These are phyloP conservation scores for Buathra laborator DNA, from an alignment of 2,888 invertebrate species.

Conservation along the genomic window DNA sequence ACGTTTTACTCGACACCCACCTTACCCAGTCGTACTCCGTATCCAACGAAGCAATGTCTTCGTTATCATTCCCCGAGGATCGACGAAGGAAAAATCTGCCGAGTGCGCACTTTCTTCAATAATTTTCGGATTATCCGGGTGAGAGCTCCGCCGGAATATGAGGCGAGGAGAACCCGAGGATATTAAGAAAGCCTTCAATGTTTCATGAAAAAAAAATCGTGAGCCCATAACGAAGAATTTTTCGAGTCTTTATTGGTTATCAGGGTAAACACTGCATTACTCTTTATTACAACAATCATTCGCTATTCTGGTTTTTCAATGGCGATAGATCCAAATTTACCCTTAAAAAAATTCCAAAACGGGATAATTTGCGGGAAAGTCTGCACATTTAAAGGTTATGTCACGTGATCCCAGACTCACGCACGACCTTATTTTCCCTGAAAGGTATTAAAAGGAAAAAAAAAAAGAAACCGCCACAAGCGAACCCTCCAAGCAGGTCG, in stretches of 20 bases:
- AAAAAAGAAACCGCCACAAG: slow-evolving; percentile 15
- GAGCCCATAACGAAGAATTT: background rate
- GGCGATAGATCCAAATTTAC: no score
- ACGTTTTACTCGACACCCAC: slow-evolving; percentile 6
- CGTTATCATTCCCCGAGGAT: slow-evolving; percentile 52
- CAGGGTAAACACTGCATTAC: no score
- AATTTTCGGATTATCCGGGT: slow-evolving; percentile 61
- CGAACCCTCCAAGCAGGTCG: background rate
- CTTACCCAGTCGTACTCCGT: background rate
- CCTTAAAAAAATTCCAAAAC: no score
- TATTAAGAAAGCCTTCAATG: slow-evolving; percentile 16
- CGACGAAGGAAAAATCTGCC: slow-evolving; percentile 51
- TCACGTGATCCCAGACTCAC: no score
- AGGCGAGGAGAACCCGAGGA: background rate
- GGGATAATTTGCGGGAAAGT: no score
- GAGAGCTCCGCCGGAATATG: slow-evolving; percentile 22
- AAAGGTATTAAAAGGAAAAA: background rate
- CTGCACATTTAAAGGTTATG: no score
- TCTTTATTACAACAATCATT: no score
- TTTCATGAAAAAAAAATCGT: background rate
- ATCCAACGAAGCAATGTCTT: slow-evolving; percentile 44
- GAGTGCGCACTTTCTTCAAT: slow-evolving; percentile 66
- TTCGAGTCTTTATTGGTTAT: no score
- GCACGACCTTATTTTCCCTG: slow-evolving; percentile 1
- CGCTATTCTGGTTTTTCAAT: no score